Base-by-base conservation (phyloP, 2,113 vertebrate genomes). In the Butastur rufipennis region DNA sequence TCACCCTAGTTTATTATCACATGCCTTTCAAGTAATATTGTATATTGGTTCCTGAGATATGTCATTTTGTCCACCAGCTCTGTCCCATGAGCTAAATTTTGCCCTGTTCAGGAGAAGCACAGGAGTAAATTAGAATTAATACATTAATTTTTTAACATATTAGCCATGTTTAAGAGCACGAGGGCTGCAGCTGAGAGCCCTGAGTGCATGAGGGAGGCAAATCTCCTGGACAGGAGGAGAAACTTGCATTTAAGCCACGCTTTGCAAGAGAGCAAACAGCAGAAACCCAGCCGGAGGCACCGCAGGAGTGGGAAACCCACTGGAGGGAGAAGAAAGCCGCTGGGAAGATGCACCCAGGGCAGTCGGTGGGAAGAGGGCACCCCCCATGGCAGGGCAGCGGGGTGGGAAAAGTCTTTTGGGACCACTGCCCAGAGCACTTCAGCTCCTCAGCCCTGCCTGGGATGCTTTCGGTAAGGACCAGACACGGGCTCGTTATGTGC, bases 401-500 rank as follows among this genome's bases (percentile, higher is more conserved):
- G 21, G 21, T 22, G 58, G 48, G 14, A 43, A 16, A 5, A 13
- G 21, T 13, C 32, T n/a, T 45, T n/a, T 25, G 67, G 82, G 52
- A 40, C 38, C 20, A 3, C 25, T 40, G 10, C 27, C n/a, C 36
- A 9, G 58, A 31, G 43, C 58, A 3, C 19, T 26, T 5, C 56
- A 32, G 25, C 73, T 72, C 50, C 72, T 52, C 47, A 40, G 3
- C 38, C n/a, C 25, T 42, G 31, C 40, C 42, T 2, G 34, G 70
- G 42, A 4, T 25, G 47, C 42, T 23, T 7, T 26, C 1, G 4
- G 19, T 7, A 17, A 31, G 67, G 52, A 29, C 11, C 15, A 14
- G 7, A 5, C 27, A 0, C 1, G 17, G 11, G 29, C 52, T 14
- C 21, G 29, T 11, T 6, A 0, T 1, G 36, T 34, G 70, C 36